These are phyloP conservation scores for Lophochroa leadbeateri DNA, from an alignment of 2,113 vertebrate species.

Conservation along the genomic window DNA sequence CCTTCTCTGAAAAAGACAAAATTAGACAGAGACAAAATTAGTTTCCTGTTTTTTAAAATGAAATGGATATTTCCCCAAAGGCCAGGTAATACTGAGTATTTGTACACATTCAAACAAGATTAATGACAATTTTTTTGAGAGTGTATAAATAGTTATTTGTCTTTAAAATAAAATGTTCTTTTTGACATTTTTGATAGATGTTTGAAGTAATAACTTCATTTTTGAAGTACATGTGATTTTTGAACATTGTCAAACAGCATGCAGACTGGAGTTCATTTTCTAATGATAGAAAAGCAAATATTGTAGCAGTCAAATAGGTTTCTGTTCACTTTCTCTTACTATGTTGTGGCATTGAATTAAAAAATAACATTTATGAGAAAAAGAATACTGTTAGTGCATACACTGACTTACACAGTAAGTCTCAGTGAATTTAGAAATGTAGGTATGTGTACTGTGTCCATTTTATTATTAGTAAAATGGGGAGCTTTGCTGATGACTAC, in stretches of 20 bases:
- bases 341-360: not conserved
- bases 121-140: not conserved
- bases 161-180: not conserved
- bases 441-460: not conserved
- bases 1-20: not conserved
- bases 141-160: not conserved
- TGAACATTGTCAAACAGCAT: not conserved
- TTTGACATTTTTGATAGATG: not conserved
- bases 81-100: not conserved
- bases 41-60: not conserved
- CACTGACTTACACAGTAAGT: not conserved
- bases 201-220: not conserved
- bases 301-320: not conserved
- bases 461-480: not conserved
- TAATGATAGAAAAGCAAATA: not conserved
- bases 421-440: not conserved
- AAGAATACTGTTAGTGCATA: not conserved
- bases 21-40: not conserved
- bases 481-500: not conserved
- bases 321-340: not conserved
- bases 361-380: not conserved
- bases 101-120: not conserved
- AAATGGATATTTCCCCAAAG: not conserved
- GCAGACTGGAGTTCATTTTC: not conserved
- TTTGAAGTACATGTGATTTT: not conserved